Conservation (phyloP, 1,140 invertebrate species). For the Papilio machaon region DNA sequence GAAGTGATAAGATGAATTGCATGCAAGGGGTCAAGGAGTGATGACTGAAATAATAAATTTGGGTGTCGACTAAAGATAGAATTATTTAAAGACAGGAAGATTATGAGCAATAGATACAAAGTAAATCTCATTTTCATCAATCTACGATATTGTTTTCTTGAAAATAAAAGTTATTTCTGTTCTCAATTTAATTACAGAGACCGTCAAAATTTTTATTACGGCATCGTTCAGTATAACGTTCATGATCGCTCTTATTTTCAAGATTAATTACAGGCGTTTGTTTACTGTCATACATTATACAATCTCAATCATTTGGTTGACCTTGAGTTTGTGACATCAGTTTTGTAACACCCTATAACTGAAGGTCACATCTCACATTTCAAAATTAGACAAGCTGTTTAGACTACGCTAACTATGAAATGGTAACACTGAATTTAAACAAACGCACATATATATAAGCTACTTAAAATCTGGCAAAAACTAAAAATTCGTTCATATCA, state of each 20-base stretch:
- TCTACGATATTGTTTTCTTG: neutral
- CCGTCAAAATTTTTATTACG: slow-evolving; percentile 22
- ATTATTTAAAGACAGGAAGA: neutral
- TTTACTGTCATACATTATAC: slow-evolving; percentile 22
- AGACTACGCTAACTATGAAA: no score
- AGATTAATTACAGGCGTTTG: slow-evolving; percentile 18
- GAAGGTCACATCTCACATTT: neutral
- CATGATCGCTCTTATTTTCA: slow-evolving; percentile 11
- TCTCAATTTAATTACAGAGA: slow-evolving; percentile 3
- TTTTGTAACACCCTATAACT: neutral
- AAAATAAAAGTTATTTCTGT: slow-evolving; percentile 30
- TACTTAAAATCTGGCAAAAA: neutral
- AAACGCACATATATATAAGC: no score
- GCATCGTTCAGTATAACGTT: slow-evolving; percentile 10
- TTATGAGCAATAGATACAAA: neutral
- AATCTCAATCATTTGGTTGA: neutral
- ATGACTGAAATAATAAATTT: neutral
- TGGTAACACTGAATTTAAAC: no score
- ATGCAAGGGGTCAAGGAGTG: neutral
- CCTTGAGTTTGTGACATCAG: neutral
- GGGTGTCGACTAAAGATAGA: no score
- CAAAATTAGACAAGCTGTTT: no score
- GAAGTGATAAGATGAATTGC: neutral
- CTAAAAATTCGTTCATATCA: neutral
- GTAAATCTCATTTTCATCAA: neutral